A percentile compares a stretch with the other conserved stretches of the same genome.
Evolutionary conservation across 2,888 invertebrate genomes (phyloP).

Genomic region (Bombylius major): DNA sequence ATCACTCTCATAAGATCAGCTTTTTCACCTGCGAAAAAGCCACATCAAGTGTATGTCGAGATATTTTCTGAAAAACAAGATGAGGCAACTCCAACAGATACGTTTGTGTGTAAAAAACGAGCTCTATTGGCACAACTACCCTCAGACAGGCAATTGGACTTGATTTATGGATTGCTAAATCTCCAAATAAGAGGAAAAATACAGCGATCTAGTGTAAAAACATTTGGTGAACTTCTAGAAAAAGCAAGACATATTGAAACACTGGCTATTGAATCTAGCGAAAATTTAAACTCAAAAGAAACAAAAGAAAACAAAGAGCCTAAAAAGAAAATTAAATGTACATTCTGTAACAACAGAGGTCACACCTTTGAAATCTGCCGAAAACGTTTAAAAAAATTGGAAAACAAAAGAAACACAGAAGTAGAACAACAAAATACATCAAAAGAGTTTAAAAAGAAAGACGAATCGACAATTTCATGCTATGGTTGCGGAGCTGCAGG

Average conservation of each 20-base stretch:
- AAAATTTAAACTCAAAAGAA: too few relatives aligned
- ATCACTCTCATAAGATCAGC: constrained; percentile 9
- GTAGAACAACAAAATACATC: too few relatives aligned
- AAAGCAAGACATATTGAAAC: constrained; percentile 10
- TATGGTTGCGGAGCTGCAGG: too few relatives aligned
- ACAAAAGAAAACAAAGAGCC: too few relatives aligned
- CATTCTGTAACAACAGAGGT: too few relatives aligned
- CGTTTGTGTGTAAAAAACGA: constrained; percentile 12
- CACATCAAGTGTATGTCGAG: constrained; percentile 13
- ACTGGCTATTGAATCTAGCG: not conserved
- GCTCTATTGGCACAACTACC: constrained; percentile 10
- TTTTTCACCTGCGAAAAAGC: constrained; percentile 13
- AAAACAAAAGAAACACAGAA: too few relatives aligned
- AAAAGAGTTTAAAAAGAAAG: too few relatives aligned
- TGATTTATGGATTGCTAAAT: constrained; percentile 8
- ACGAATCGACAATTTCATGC: too few relatives aligned
- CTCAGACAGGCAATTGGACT: constrained; percentile 4
- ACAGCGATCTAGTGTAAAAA: constrained; percentile 4
- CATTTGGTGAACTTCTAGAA: constrained; percentile 8
- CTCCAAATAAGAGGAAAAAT: not conserved
- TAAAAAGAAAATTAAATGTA: too few relatives aligned
- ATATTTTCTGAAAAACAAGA: constrained; percentile 12
- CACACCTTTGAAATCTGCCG: too few relatives aligned
- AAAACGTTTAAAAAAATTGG: too few relatives aligned
- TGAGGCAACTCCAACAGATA: constrained; percentile 11